A percentile compares a stretch with the other conserved stretches of the same genome.
Conservation (phyloP, 2,888 invertebrate genomes). For the Willowsia nigromaculata region DNA sequence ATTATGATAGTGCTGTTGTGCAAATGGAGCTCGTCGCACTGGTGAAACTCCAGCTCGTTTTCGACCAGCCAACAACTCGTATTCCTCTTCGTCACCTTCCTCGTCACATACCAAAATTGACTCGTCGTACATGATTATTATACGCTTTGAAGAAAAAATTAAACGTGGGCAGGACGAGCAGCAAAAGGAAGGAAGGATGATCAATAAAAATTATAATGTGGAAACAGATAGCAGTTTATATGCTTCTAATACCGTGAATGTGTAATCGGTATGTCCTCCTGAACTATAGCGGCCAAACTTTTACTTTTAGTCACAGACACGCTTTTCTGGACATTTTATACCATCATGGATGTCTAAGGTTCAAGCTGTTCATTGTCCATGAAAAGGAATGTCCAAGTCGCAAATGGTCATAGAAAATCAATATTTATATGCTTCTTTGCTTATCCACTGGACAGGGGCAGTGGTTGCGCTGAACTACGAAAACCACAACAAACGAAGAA, state of each 20-base stretch:
- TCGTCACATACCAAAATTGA: constrained; percentile 73
- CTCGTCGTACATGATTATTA: constrained; percentile 71
- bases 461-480: constrained; percentile 23
- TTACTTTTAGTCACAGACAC: neutral
- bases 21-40: constrained; percentile 42
- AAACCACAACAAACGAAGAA: constrained; percentile 20
- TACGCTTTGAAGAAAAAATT: neutral
- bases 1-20: neutral
- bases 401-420: neutral
- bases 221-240: constrained; percentile 4
- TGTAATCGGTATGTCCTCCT: neutral
- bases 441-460: neutral
- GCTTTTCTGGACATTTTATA: neutral
- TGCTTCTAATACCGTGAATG: neutral
- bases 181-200: constrained; percentile 14
- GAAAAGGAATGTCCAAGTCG: neutral
- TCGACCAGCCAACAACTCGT: constrained; percentile 45
- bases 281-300: neutral
- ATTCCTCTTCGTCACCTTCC: constrained; percentile 63
- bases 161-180: neutral
- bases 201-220: constrained; percentile 31
- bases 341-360: neutral
- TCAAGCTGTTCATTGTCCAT: neutral
- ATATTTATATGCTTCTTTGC: no score
- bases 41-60: constrained; percentile 46